Evolutionary conservation across 2,888 invertebrate genomes (phyloP), one percentile per base, ranked within the genome.

Genomic region (Amiota communis): DNA sequence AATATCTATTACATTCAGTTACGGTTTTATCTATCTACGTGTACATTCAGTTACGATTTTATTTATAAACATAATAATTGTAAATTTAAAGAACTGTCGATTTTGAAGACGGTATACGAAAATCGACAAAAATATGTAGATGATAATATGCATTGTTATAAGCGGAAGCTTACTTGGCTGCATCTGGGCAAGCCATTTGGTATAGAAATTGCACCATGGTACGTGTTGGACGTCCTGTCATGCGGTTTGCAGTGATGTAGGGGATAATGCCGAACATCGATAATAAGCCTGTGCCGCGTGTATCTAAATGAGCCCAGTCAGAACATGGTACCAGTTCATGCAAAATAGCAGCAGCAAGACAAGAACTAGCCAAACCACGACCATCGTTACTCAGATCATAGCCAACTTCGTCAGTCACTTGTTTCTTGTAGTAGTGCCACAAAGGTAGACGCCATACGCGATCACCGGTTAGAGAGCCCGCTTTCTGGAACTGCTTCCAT

Each of bases 221-320:
- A 73, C 93, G 88, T 2, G 92, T 89, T 47, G 93, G 93, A 0
- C 93, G 91, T 64, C 93, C 93, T 51, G 92, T 90, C 92, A 92
- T 92, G 76, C 91, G 90, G 75, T 92, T 91, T 82, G 90, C 87
- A 72, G 87, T 82, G 67, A 94, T 89, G 90, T 94, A 95, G 10
- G 93, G 91, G 67, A 93, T 89, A 74, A 92, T 91, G 71, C 91
- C 92, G 79, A 85, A 90, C 80, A 89, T 91, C 71, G 91, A 91
- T 9, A 90, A 82, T 91, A 93, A 92, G 63, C 93, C 93, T 63
- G 94, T 93, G 73, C 94, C 94, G 51, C 94, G 92, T 74, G 94
- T 94, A 89, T 95, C 95, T 84, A 94, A 82, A 89, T 95, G 95
- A 78, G 93, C 86, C 94, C 94, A 95, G 75, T 92, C 91, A 49